Conservation (phyloP, 2,888 invertebrate genomes). For the Dicranocentrus wangi region DNA sequence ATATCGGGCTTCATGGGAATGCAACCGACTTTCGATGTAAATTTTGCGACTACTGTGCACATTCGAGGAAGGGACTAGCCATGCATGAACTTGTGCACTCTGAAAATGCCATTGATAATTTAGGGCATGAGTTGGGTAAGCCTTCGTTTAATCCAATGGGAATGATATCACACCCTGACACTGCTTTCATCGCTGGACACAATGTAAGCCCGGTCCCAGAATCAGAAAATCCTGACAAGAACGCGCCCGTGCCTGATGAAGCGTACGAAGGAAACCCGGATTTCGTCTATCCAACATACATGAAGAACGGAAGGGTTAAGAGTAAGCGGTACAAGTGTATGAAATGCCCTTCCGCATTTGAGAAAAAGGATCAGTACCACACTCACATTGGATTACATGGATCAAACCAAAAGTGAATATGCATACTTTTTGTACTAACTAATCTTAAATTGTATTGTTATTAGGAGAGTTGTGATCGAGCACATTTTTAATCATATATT, state of each 20-base stretch:
- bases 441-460: too few relatives aligned
- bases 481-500: conserved; percentile 17
- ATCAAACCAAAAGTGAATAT: conserved; percentile 80
- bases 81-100: conserved; percentile 79
- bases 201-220: not conserved
- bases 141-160: conserved; percentile 46
- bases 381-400: conserved; percentile 88
- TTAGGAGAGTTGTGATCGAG: too few relatives aligned
- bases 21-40: conserved; percentile 81
- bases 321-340: conserved; percentile 88
- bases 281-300: conserved; percentile 84
- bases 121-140: not conserved
- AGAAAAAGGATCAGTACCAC: conserved; percentile 81
- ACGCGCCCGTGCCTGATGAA: conserved; percentile 55
- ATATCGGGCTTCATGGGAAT: conserved; percentile 81
- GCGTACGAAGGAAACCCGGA: conserved; percentile 82
- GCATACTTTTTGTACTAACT: too few relatives aligned
- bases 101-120: conserved; percentile 73
- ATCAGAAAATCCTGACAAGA: conserved; percentile 18
- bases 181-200: conserved; percentile 21
- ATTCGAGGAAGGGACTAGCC: conserved; percentile 81
- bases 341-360: conserved; percentile 91
- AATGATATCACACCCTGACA: conserved; percentile 47
- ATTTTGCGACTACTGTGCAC: conserved; percentile 83
- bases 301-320: conserved; percentile 84